Conservation (phyloP, 2,113 vertebrate genomes). For the Callorhinus ursinus region DNA sequence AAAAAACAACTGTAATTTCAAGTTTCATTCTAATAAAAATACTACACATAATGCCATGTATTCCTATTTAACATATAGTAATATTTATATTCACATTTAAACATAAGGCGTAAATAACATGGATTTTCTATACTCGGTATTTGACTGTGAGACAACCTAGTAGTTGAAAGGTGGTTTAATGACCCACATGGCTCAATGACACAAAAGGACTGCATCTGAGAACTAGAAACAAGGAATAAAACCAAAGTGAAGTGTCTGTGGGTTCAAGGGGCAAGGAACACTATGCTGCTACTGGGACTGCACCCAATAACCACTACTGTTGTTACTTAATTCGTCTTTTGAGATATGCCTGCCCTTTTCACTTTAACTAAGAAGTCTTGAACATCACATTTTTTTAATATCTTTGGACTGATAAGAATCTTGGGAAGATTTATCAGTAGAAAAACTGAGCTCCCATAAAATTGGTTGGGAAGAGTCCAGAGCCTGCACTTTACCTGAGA, state of each 20-base stretch:
- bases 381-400: neutral
- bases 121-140: neutral
- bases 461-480: neutral
- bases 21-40: constrained; percentile 22
- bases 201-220: neutral
- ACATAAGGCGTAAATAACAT: neutral
- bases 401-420: neutral
- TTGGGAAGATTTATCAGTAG: neutral
- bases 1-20: constrained; percentile 28
- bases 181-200: neutral
- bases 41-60: neutral
- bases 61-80: neutral
- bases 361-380: neutral
- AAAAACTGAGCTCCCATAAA: neutral
- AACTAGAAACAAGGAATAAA: neutral
- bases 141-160: neutral
- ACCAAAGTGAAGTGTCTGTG: neutral
- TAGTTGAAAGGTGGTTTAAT: neutral
- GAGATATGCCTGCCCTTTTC: neutral
- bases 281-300: neutral
- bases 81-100: neutral
- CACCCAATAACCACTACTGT: neutral
- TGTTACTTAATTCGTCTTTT: neutral
- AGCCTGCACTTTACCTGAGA: neutral
- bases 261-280: neutral